These are phyloP conservation scores for Heterotilapia buettikoferi DNA, from an alignment of 2,113 vertebrate genomes.

Conservation along the genomic window DNA sequence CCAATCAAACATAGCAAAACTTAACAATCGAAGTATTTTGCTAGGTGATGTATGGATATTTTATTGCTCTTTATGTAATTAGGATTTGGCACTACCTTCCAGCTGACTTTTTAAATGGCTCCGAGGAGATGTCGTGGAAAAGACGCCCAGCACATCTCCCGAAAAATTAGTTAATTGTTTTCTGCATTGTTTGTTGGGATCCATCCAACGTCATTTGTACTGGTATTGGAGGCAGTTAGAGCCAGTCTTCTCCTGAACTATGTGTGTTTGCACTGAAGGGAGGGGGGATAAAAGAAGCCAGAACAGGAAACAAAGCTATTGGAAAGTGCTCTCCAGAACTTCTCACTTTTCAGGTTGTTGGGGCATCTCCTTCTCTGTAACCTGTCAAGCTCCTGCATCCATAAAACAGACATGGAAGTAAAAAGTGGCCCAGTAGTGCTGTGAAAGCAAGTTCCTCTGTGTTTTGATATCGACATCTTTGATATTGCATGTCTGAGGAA, in stretches of 20 bases:
- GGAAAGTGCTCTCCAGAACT: neutral
- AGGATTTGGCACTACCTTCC: neutral
- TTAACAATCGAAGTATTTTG: neutral
- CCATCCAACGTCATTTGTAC: neutral
- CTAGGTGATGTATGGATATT: neutral
- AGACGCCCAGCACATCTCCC: neutral
- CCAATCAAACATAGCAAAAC: neutral
- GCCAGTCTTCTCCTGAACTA: neutral
- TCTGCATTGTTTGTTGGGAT: neutral
- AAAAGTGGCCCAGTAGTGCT: neutral
- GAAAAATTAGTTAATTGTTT: neutral
- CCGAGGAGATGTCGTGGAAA: neutral
- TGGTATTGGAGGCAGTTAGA: neutral
- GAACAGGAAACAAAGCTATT: neutral
- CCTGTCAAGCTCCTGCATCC: neutral
- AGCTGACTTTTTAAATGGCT: neutral
- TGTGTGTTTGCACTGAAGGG: neutral
- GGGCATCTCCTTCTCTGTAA: neutral
- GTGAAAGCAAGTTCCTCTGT: neutral
- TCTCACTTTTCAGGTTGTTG: neutral
- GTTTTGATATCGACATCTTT: no score
- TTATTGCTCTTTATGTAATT: neutral
- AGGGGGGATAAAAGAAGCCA: neutral
- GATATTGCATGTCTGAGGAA: no score
- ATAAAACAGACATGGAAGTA: neutral